Conservation (phyloP, 2,797 vertebrate genomes). For the Microtus agrestis region DNA sequence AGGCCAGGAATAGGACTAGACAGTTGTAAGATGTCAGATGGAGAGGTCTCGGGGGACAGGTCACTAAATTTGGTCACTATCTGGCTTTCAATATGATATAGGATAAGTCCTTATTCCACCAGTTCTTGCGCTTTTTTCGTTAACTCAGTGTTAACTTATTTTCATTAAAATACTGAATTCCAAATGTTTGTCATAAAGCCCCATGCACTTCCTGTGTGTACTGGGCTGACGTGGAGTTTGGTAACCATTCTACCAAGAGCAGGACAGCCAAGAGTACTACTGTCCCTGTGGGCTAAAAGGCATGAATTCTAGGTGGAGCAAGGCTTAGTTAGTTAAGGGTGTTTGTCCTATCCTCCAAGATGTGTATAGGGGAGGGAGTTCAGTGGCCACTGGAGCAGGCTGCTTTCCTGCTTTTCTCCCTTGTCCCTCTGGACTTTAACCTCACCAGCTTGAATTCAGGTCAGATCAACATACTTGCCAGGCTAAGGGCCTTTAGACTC, state of each 20-base stretch:
- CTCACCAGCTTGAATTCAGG: background rate
- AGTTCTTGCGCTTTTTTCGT: slow-evolving; percentile 33
- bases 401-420: background rate
- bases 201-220: background rate
- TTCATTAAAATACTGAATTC: slow-evolving; percentile 9
- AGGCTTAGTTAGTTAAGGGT: background rate
- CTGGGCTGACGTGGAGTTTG: background rate
- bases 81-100: background rate
- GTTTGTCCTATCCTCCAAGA: background rate
- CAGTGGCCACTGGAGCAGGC: background rate
- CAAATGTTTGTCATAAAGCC: background rate
- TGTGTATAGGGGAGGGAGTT: background rate
- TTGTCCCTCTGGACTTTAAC: background rate
- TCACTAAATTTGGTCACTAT: background rate
- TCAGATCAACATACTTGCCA: slow-evolving; percentile 14
- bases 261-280: background rate
- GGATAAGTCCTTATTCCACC: background rate
- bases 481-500: background rate
- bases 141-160: slow-evolving; percentile 1
- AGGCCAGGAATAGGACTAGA: background rate
- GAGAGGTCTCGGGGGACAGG: background rate
- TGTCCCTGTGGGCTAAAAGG: background rate
- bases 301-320: background rate
- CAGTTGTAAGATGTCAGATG: background rate
- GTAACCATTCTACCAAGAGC: background rate